Evolutionary conservation across 2,113 vertebrate genomes (phyloP), one percentile per base, ranked within the genome.

Genomic region (Carlito syrichta): DNA sequence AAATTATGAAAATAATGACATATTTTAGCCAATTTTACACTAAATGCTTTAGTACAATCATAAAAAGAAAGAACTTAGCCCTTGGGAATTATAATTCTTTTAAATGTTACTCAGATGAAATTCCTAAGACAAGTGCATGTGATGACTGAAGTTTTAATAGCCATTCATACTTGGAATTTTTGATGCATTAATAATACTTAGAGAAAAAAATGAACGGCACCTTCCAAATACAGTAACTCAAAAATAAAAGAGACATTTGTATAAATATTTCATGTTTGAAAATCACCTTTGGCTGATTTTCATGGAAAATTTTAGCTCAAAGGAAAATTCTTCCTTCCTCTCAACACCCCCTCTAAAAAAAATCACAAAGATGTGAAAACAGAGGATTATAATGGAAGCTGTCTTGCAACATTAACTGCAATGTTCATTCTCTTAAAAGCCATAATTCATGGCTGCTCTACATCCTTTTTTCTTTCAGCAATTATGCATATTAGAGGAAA

Each of bases 371-470:
- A 94, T 96, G 95, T 95, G 87, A 97, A 97, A 97, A 94, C 86
- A 50, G 89, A 95, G 94, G 89, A 96, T 97, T 97, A 90, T 96
- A 97, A 97, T 92, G 92, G 89, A 89, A 96, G 54, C 94, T 92
- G 96, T 96, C 94, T 97, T 97, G 97, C 95, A 96, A 97, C 97
- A 98, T 98, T 98, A 98, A 97, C 95, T 96, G n/a, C 68, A 74
- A 20, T 91, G 95, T 92, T 97, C 92, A 74, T 96, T 98, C 87
- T 92, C 38, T 60, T 98, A 94, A 98, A 97, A 98, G 97, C 95
- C 68, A 81, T 97, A 96, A 97, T 97, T 98, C 95, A 97, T 86
- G 56, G 62, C 90, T 96, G 86, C 77, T 97, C 96, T 50, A 54
- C 73, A 97, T 96, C 13, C 86, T 91, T 96, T n/a, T 97, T 97